phyloP scores from a whole-genome alignment of 2,113 vertebrate species.

The Gracilinanus agilis region DNA sequence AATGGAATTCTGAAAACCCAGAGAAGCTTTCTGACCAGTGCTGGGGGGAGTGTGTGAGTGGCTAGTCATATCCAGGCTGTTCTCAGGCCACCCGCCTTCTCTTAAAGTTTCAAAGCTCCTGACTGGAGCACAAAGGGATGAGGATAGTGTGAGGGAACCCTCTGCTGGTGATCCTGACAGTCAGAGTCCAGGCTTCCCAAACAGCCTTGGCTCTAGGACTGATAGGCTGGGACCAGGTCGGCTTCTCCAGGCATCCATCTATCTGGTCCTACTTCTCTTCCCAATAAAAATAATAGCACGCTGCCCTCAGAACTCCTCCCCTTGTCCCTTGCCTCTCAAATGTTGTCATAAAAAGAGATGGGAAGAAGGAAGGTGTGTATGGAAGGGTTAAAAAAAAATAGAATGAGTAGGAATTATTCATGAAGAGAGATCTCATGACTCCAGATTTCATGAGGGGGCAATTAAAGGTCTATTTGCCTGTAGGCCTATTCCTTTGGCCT shows the following conservation, averaged over 20 bases:
- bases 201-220: neutral
- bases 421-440: neutral
- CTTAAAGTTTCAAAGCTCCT: neutral
- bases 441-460: neutral
- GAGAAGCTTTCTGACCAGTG: neutral
- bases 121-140: neutral
- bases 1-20: neutral
- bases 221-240: neutral
- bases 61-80: neutral
- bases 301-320: neutral
- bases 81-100: neutral
- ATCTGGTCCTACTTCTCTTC: neutral
- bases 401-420: neutral
- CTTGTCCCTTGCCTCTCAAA: neutral
- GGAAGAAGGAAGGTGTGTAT: neutral
- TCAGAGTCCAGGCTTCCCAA: neutral
- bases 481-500: neutral
- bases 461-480: neutral
- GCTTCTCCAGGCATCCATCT: too few species aligned
- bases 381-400: neutral
- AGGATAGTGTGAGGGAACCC: neutral
- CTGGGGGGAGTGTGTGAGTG: neutral
- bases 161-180: neutral
- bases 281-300: neutral
- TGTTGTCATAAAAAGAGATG: neutral